These are phyloP conservation scores for Oncorhynchus clarkii DNA, from an alignment of 2,113 vertebrate species.

Conservation along the genomic window DNA sequence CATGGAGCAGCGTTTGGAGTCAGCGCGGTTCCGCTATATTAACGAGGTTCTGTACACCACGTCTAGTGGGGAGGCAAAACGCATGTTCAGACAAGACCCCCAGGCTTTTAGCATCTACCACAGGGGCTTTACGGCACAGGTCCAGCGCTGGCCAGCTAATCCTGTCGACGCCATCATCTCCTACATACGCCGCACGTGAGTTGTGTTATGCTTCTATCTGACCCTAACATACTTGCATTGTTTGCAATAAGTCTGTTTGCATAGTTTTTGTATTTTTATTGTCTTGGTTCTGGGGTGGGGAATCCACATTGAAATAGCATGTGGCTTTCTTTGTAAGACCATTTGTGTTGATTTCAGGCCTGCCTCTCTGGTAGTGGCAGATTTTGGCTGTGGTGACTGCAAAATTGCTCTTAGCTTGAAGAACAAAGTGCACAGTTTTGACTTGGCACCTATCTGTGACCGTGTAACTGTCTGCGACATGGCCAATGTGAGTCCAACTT, in stretches of 20 bases:
- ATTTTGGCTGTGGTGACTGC: constrained; percentile 95
- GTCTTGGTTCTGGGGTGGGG: not conserved
- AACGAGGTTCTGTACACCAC: constrained; percentile 86
- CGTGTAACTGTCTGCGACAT: constrained; percentile 90
- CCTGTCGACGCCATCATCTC: constrained; percentile 81
- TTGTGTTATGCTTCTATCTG: not conserved
- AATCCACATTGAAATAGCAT: not conserved
- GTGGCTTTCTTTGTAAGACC: not conserved
- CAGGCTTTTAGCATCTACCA: constrained; percentile 84
- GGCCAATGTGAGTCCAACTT: constrained; percentile 77
- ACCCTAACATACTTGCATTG: not conserved
- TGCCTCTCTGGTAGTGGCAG: constrained; percentile 83
- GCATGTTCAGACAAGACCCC: constrained; percentile 82
- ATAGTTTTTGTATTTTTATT: not conserved
- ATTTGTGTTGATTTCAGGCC: constrained; percentile 65
- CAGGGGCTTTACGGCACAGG: constrained; percentile 83
- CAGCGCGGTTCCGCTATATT: constrained; percentile 87
- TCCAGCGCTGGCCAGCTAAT: constrained; percentile 83
- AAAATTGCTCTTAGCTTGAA: constrained; percentile 80
- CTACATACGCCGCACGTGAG: constrained; percentile 82
- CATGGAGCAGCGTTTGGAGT: constrained; percentile 82
- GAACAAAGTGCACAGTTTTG: constrained; percentile 90
- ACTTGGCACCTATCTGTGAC: constrained; percentile 82
- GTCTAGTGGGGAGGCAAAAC: constrained; percentile 76
- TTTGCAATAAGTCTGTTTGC: not conserved